phyloP scores from a whole-genome alignment of 2,888 invertebrate species.

The Ectropis crepuscularia region DNA sequence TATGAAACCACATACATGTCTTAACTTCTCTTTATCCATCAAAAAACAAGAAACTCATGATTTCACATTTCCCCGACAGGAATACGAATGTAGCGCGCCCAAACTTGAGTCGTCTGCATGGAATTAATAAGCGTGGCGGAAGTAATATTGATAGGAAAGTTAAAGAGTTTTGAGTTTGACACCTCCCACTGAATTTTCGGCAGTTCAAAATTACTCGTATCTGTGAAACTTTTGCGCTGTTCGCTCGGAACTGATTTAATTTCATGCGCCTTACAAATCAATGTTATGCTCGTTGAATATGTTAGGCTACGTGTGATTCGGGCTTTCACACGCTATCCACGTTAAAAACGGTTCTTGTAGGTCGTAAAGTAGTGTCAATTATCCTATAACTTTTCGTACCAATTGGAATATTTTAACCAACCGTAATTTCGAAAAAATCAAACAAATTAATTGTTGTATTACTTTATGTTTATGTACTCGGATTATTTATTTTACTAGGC shows the following conservation, averaged over 20 bases:
- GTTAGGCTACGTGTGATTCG: not conserved
- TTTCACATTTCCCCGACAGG: constrained; percentile 36
- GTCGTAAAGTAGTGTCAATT: too few species aligned
- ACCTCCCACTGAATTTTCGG: constrained; percentile 24
- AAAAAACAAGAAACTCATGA: not conserved
- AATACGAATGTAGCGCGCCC: constrained; percentile 49
- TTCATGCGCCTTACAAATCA: constrained; percentile 15
- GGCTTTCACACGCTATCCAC: not conserved
- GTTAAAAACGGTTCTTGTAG: not conserved
- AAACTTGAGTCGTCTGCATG: constrained; percentile 38
- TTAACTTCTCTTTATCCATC: too few species aligned
- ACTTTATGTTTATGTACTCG: too few species aligned
- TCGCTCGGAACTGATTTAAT: constrained; percentile 14
- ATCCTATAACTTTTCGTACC: too few species aligned
- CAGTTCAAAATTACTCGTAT: constrained; percentile 16
- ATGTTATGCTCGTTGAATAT: not conserved
- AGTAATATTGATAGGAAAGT: constrained; percentile 41
- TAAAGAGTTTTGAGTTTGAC: constrained; percentile 34
- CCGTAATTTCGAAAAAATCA: too few species aligned
- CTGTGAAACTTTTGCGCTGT: constrained; percentile 15
- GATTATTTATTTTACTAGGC: constrained; percentile 1
- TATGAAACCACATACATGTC: too few species aligned
- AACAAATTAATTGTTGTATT: too few species aligned
- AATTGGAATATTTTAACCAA: too few species aligned
- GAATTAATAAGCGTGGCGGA: constrained; percentile 44